phyloP scores from a whole-genome alignment of 37 sponge, comb jelly and placozoan genomes.

The Ianthella basta region DNA sequence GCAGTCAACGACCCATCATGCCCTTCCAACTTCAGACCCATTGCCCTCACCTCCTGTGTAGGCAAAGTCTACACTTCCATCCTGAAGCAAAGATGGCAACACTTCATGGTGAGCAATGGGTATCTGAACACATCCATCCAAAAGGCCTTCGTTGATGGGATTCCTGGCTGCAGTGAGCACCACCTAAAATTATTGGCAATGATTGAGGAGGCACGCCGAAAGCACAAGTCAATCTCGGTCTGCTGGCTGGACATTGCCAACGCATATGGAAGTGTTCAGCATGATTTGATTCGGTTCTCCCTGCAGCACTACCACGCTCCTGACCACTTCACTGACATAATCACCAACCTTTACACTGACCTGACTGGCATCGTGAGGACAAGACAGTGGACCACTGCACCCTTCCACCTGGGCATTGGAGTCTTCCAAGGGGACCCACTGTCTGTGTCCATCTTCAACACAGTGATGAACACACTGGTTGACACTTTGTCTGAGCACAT shows the following conservation, averaged over 20 bases:
- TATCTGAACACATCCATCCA: constrained; percentile 31
- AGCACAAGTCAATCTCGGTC: constrained; percentile 11
- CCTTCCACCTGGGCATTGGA: constrained; percentile 7
- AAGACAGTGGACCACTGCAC: constrained; percentile 13
- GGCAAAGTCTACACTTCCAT: constrained; percentile 10
- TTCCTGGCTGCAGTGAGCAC: constrained; percentile 40
- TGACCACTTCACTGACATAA: not conserved
- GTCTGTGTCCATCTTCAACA: constrained; percentile 43
- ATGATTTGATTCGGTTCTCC: constrained; percentile 33
- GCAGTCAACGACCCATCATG: not conserved
- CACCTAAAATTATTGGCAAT: constrained; percentile 5
- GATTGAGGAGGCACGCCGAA: constrained; percentile 17
- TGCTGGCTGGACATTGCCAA: constrained; percentile 51
- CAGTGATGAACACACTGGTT: constrained; percentile 37
- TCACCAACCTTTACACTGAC: constrained; percentile 9
- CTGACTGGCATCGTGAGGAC: constrained; percentile 29
- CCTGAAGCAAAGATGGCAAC: constrained; percentile 18
- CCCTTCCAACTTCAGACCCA: constrained; percentile 14
- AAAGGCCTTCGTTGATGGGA: constrained; percentile 18
- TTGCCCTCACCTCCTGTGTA: constrained; percentile 29
- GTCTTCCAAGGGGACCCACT: constrained; percentile 54
- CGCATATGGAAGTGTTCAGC: constrained; percentile 51
- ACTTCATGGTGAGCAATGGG: constrained; percentile 25
- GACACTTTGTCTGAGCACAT: not conserved
- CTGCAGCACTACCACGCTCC: constrained; percentile 40